Percentiles rank a stretch among this genome's conserved stretches.
phyloP scores from a whole-genome alignment of 2,113 vertebrate genomes.

The Paradoxurus hermaphroditus region DNA sequence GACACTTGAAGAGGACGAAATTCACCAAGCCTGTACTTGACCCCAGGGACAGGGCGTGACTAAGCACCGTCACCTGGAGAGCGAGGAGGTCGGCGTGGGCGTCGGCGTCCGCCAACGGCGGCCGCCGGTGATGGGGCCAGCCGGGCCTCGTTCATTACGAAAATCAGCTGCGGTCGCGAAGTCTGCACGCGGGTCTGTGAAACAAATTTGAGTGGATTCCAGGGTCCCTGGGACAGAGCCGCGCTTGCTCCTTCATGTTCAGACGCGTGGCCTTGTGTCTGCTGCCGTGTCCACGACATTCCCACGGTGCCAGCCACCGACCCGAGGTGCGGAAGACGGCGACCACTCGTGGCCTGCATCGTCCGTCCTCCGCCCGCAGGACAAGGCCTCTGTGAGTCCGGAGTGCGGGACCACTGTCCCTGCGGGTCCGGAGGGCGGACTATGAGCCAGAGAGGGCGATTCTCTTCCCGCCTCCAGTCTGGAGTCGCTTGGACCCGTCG shows the following conservation, averaged over 20 bases:
- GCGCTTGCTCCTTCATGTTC: neutral
- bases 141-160: neutral
- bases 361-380: neutral
- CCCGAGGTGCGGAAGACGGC: rapidly evolving
- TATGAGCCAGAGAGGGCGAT: neutral
- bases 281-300: neutral
- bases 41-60: neutral
- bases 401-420: neutral
- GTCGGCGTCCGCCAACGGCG: neutral
- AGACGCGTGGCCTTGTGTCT: neutral
- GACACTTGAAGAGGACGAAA: neutral
- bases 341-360: rapidly evolving
- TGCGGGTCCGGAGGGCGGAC: neutral
- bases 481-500: neutral
- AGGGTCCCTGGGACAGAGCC: neutral
- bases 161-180: neutral
- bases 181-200: neutral
- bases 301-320: rapidly evolving
- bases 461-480: neutral
- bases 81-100: neutral
- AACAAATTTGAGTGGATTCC: neutral
- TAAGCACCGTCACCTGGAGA: neutral
- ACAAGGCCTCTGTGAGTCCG: neutral
- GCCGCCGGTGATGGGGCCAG: rapidly evolving
- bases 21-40: neutral